Conservation (phyloP, 1,140 invertebrate genomes). For the Leptestheria dahalacensis region DNA sequence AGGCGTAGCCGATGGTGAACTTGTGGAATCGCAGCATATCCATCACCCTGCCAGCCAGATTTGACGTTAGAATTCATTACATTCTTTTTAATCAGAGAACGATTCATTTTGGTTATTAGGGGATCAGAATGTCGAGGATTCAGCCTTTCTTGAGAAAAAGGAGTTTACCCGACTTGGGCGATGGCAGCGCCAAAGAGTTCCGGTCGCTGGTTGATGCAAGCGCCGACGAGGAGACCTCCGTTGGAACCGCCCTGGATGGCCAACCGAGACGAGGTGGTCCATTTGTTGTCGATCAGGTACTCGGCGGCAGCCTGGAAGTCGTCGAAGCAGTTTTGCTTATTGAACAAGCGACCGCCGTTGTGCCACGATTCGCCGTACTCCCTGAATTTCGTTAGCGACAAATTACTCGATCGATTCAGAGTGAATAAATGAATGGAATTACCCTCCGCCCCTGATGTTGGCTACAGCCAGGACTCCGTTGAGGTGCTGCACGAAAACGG, state of each 20-base stretch:
- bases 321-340: slow-evolving; percentile 96
- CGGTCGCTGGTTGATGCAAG: slow-evolving; percentile 85
- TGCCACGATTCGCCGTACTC: slow-evolving; percentile 98
- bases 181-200: slow-evolving; percentile 85
- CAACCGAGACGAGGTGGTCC: slow-evolving; percentile 58
- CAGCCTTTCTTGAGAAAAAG: no score
- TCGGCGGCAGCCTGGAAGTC: slow-evolving; percentile 89
- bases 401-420: not conserved
- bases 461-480: slow-evolving; percentile 76
- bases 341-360: slow-evolving; percentile 70
- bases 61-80: not conserved
- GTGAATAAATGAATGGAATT: slow-evolving; percentile 22
- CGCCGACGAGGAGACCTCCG: slow-evolving; percentile 84
- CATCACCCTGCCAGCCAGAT: slow-evolving; percentile 51
- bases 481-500: slow-evolving; percentile 82
- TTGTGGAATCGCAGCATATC: slow-evolving; percentile 97
- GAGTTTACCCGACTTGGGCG: slow-evolving; percentile 80
- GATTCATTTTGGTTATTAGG: not conserved
- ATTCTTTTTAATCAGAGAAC: slow-evolving; percentile 3
- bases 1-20: slow-evolving; percentile 94
- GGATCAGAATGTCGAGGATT: no score
- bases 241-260: slow-evolving; percentile 90
- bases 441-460: slow-evolving; percentile 92
- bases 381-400: slow-evolving; percentile 31
- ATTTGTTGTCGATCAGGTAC: slow-evolving; percentile 68